phyloP scores from a whole-genome alignment of 2,113 vertebrate genomes.

The Micromys minutus region DNA sequence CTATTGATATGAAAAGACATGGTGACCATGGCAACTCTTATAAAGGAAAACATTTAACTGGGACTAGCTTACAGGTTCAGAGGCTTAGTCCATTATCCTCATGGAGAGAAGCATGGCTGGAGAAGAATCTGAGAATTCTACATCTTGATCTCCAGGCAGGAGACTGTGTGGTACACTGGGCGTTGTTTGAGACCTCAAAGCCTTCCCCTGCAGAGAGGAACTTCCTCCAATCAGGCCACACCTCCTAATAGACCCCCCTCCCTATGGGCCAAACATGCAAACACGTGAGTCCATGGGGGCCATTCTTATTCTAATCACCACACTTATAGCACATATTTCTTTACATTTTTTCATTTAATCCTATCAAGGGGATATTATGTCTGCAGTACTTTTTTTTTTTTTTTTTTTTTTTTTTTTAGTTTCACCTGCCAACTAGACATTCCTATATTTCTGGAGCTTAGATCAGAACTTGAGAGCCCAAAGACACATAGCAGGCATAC shows the following conservation, averaged over 20 bases:
- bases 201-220: neutral
- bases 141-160: neutral
- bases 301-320: neutral
- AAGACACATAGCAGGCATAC: neutral
- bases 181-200: neutral
- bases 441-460: neutral
- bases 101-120: neutral
- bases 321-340: neutral
- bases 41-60: neutral
- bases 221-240: neutral
- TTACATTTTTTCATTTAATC: neutral
- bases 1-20: neutral
- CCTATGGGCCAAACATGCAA: neutral
- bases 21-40: neutral
- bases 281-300: neutral
- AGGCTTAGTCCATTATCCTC: neutral
- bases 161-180: neutral
- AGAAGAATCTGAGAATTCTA: neutral
- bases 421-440: neutral
- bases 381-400: neutral
- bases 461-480: too few relatives aligned
- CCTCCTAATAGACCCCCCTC: neutral
- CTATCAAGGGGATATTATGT: neutral
- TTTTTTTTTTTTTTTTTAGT: neutral
- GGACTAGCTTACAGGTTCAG: neutral